These are phyloP conservation scores for Passer montanus DNA, from an alignment of 2,113 vertebrate species.

Conservation along the genomic window DNA sequence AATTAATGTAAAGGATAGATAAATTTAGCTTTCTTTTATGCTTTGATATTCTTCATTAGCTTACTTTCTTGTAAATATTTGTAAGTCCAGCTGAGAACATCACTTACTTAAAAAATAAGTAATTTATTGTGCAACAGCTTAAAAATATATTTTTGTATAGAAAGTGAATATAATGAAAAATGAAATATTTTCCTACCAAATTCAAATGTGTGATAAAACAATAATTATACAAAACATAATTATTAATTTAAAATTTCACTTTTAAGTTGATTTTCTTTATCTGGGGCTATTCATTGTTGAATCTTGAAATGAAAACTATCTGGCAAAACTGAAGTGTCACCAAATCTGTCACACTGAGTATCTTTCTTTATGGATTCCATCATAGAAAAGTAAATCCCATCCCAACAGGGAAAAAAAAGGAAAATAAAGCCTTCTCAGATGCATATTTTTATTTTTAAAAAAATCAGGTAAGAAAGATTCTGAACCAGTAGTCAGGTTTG, in stretches of 20 bases:
- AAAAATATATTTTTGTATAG: background rate
- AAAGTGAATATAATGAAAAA: background rate
- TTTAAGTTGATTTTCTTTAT: background rate
- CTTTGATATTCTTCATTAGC: background rate
- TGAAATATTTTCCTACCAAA: background rate
- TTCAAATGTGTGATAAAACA: background rate
- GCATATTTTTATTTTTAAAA: background rate
- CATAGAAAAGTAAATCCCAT: background rate
- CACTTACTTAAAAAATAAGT: background rate
- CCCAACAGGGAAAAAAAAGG: background rate
- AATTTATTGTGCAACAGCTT: background rate
- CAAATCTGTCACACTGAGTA: background rate
- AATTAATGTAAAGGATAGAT: background rate
- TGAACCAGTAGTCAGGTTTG: background rate
- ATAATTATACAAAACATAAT: background rate
- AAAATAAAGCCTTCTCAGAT: background rate
- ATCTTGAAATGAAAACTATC: background rate
- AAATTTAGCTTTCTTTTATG: background rate
- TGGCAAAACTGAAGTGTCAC: background rate
- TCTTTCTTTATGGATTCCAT: background rate
- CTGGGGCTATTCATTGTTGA: background rate
- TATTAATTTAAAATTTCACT: background rate
- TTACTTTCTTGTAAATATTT: background rate
- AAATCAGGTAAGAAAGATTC: background rate
- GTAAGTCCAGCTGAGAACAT: background rate